phyloP scores from a whole-genome alignment of 2,797 vertebrate species.

The Leuciscus waleckii region DNA sequence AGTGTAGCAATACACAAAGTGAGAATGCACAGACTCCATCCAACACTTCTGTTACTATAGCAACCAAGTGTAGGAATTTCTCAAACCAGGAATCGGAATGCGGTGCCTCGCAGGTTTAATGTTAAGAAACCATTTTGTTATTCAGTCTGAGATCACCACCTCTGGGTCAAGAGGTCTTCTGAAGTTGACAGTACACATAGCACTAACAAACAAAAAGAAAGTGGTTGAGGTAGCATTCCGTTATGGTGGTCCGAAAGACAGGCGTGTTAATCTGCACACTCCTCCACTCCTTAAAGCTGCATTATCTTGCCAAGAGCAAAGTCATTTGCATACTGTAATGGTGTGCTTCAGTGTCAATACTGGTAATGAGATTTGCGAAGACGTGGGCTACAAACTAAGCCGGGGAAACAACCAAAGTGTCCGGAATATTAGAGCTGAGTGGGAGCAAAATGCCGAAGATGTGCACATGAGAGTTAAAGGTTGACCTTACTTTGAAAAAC shows the following conservation, averaged over 20 bases:
- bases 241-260: constrained; percentile 34
- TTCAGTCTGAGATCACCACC: constrained; percentile 54
- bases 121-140: constrained; percentile 70
- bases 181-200: constrained; percentile 30
- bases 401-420: constrained; percentile 58
- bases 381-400: constrained; percentile 74
- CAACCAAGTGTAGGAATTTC: constrained; percentile 77
- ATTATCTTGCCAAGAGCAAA: constrained; percentile 63
- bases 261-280: constrained; percentile 41
- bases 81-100: constrained; percentile 56
- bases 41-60: constrained; percentile 76
- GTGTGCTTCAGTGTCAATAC: constrained; percentile 71
- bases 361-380: constrained; percentile 77
- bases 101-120: constrained; percentile 28
- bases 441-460: constrained; percentile 15
- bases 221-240: neutral
- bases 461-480: neutral
- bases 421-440: constrained; percentile 50
- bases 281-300: constrained; percentile 60
- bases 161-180: constrained; percentile 57
- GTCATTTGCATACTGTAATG: constrained; percentile 75
- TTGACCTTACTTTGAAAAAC: constrained; percentile 34
- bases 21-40: constrained; percentile 63
- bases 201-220: constrained; percentile 35
- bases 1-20: constrained; percentile 69